Base-by-base conservation (phyloP, 2,888 invertebrate genomes). In the Chorisops tibialis region DNA sequence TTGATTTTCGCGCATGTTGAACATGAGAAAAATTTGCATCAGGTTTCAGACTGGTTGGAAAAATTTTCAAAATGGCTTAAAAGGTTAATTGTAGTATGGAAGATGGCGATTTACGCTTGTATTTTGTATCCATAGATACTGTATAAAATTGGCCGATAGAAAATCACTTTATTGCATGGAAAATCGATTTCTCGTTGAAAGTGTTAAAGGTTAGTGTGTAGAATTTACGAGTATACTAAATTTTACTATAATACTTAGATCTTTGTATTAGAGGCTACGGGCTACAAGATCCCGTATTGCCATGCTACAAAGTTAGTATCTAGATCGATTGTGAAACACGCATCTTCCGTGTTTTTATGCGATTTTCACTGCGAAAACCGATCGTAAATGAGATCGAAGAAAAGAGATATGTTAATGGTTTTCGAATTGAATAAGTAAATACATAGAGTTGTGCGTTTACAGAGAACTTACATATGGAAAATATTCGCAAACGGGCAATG, bases 131-230 rank as follows among this genome's bases (percentile, higher is more conserved):
- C n/a, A n/a, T n/a, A n/a, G n/a, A n/a, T n/a, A n/a, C n/a, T n/a
- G n/a, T n/a, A n/a, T n/a, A n/a, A n/a, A n/a, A n/a, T n/a, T n/a
- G 2, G 18, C 56, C 3, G 16, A 24, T 18, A 38, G 21, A 52
- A 39, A 45, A 56, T 45, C 56, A 18, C 56, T 56, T 30, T 56
- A 56, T 56, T 56, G 56, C 56, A 56, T 43, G 43, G 19, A 54
- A 30, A 56, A 56, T 39, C 45, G 56, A 56, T 45, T 56, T 30
- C 56, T 45, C 43, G 39, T 56, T 22, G 45, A 45, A 56, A 43
- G 56, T 56, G 56, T 56, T 56, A 56, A 56, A 56, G 56, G 56
- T 56, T 56, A 56, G 56, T 56, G 56, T 56, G 56, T 43, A 43
- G 56, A 56, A 56, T 56, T 56, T 56, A 56, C 56, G 56, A 56